Evolutionary conservation across 2,797 vertebrate species (phyloP).

Genomic region (Distichodus sexfasciatus): DNA sequence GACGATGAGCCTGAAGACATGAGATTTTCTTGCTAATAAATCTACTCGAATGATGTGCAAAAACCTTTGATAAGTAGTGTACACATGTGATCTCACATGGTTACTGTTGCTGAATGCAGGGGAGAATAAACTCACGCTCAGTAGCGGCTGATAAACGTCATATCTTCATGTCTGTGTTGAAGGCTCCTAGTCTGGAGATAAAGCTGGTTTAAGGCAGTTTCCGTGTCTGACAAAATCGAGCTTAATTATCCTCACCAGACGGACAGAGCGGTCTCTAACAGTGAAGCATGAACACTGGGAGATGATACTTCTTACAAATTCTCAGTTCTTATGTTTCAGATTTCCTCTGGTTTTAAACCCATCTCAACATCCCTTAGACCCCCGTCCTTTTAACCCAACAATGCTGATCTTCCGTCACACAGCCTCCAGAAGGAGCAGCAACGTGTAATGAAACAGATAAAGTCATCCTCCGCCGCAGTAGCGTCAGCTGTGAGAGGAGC

Average conservation of each 20-base stretch:
- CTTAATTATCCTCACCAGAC: constrained; percentile 82
- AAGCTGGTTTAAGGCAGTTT: constrained; percentile 82
- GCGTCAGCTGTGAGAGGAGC: too few relatives aligned
- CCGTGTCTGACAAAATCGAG: constrained; percentile 83
- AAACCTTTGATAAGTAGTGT: too few relatives aligned
- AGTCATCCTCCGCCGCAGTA: too few relatives aligned
- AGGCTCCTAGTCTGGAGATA: constrained; percentile 70
- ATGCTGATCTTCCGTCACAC: constrained; percentile 67
- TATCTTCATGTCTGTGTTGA: too few relatives aligned
- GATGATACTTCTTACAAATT: constrained; percentile 85
- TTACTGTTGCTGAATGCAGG: too few relatives aligned
- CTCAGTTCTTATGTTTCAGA: constrained; percentile 88
- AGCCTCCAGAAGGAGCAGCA: constrained; percentile 76
- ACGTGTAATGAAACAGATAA: constrained; percentile 81
- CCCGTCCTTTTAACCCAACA: neutral
- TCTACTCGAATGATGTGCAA: too few relatives aligned
- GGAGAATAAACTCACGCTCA: too few relatives aligned
- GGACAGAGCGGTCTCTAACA: constrained; percentile 82
- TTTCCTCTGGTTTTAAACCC: constrained; percentile 65
- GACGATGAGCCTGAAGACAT: too few relatives aligned
- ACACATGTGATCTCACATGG: too few relatives aligned
- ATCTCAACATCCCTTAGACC: constrained; percentile 63
- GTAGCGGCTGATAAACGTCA: too few relatives aligned
- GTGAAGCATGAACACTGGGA: constrained; percentile 66
- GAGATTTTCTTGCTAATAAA: too few relatives aligned